Percentiles rank a stretch among this genome's conserved stretches.
Evolutionary conservation across 2,888 invertebrate genomes (phyloP).

Genomic region (Strigamia transsilvanica): DNA sequence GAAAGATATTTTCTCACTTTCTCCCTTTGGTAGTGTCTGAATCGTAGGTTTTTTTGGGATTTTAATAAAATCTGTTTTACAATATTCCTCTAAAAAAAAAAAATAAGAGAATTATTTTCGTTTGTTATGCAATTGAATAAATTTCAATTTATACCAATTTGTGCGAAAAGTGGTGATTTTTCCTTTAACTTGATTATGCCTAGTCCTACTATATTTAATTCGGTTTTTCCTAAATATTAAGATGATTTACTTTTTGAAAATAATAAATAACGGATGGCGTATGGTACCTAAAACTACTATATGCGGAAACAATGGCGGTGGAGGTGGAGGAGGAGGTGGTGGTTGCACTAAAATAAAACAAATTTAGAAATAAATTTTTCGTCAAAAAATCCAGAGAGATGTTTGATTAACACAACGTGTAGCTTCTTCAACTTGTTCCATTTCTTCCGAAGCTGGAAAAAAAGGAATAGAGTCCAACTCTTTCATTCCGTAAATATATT

Average conservation of each 20-base stretch:
- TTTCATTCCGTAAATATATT: neutral
- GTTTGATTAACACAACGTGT: neutral
- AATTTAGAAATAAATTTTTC: neutral
- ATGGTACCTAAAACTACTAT: neutral
- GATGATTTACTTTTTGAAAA: neutral
- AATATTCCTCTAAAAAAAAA: neutral
- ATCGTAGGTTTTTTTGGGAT: neutral
- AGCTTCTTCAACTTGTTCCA: neutral
- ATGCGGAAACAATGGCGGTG: constrained; percentile 12
- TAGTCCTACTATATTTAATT: neutral
- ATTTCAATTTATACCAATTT: neutral
- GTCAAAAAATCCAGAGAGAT: neutral
- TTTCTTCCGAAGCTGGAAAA: neutral
- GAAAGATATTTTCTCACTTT: neutral
- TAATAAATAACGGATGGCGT: neutral
- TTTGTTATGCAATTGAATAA: neutral
- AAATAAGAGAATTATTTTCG: neutral
- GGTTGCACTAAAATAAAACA: neutral
- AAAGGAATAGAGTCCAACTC: neutral
- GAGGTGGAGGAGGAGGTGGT: neutral
- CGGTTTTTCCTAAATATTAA: neutral
- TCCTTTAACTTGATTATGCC: neutral
- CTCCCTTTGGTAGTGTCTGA: constrained; percentile 5
- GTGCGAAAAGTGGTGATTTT: neutral
- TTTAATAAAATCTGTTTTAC: neutral